Base-by-base conservation (phyloP, 2,888 invertebrate species). In the Nasonia oneida region DNA sequence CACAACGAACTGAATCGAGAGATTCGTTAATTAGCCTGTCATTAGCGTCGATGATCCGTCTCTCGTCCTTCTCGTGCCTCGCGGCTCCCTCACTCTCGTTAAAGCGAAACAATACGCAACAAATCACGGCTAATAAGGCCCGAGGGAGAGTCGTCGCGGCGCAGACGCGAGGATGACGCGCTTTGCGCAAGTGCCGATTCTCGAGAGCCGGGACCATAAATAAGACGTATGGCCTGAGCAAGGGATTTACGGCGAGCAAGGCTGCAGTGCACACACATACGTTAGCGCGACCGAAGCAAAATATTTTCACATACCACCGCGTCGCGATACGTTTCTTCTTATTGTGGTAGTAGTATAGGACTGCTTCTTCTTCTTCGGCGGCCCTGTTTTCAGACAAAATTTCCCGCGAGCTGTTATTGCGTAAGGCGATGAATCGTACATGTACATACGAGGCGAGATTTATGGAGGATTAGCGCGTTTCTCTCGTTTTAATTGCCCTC, bases 51-150 rank as follows among this genome's bases (percentile, higher is more conserved):
- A 84, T 86, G 77, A 86, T 77, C 83, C 78, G 81, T 33, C 80
- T 71, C 12, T 23, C 61, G 76, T n/a, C 86, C 86, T 77, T 84
- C 79, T 53, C 87, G 12, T n/a, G 53, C 53, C n/a, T 29, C 57
- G 18, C 57, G 18, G 33, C 33, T 33, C 37, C n/a, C 37, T 37
- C 29, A 29, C 39, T 81, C 87, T 88, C 83, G 86, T 88, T 88
- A 88, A 86, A 80, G 70, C 81, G 70, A 18, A 88, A 88, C 86
- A 88, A 87, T 87, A 81, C 85, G 37, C 84, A 87, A 88, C 87
- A 87, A 89, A 88, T 87, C 88, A 87, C 87, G 47, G 70, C 85
- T 88, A 88, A 89, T 88, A 53, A 83, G 82, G 71, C 18, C 33
- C 10, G 15, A 10, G 10, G n/a, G 57, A 14, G 8, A 4, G 33